A percentile compares a stretch with the other conserved stretches of the same genome.
phyloP scores from a whole-genome alignment of 1,140 invertebrate genomes.

The Hycleus phaleratus region DNA sequence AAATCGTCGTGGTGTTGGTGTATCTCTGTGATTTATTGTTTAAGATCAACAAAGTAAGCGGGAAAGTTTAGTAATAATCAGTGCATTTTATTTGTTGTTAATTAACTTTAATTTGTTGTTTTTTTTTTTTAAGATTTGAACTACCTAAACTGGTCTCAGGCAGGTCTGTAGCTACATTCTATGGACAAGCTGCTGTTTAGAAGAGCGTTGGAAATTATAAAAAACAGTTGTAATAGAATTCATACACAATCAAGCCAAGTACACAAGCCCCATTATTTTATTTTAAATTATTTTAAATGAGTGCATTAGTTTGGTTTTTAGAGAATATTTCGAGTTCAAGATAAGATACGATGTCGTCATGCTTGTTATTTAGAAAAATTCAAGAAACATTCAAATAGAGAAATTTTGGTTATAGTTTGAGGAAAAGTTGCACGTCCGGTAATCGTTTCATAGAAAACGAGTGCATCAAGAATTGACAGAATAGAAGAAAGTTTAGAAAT shows the following conservation, averaged over 20 bases:
- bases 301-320: too few species aligned
- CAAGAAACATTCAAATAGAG: too few species aligned
- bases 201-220: slow-evolving; percentile 11
- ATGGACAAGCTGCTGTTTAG: slow-evolving; percentile 31
- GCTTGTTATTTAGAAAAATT: too few species aligned
- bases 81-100: slow-evolving; percentile 14
- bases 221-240: slow-evolving; percentile 4
- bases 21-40: slow-evolving; percentile 17
- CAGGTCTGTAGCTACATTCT: slow-evolving; percentile 41
- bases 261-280: slow-evolving; percentile 16
- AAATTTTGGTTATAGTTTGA: neutral
- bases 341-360: too few species aligned
- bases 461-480: too few species aligned
- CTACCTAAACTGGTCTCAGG: slow-evolving; percentile 27
- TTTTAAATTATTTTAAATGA: neutral
- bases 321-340: too few species aligned
- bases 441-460: too few species aligned
- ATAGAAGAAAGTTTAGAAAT: too few species aligned
- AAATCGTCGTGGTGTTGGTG: neutral
- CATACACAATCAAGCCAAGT: slow-evolving; percentile 30
- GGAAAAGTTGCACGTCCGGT: neutral
- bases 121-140: neutral
- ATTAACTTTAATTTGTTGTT: neutral
- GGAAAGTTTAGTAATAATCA: slow-evolving; percentile 10
- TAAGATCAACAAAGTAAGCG: slow-evolving; percentile 36